These are phyloP conservation scores for Otus sunia DNA, from an alignment of 2,113 vertebrate species.

Conservation along the genomic window DNA sequence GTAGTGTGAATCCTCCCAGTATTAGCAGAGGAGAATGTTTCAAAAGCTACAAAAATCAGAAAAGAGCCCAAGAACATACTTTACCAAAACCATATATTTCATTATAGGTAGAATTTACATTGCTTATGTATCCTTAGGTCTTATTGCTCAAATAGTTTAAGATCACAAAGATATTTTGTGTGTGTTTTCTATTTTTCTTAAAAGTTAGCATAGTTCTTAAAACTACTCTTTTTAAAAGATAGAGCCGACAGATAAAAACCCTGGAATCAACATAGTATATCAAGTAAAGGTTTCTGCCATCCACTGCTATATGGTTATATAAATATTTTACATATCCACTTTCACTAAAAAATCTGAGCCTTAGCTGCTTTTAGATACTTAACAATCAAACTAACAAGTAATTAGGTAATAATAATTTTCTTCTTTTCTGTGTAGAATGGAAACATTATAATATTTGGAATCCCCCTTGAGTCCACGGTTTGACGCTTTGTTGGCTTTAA, in stretches of 20 bases:
- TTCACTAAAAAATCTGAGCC: background rate
- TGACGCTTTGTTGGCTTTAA: background rate
- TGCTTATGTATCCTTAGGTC: background rate
- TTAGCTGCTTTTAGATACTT: background rate
- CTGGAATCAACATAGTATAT: background rate
- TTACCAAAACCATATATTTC: background rate
- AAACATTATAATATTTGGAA: background rate
- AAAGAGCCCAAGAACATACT: background rate
- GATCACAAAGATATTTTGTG: background rate
- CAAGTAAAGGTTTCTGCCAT: background rate
- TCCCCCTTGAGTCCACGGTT: background rate
- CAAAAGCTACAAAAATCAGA: background rate
- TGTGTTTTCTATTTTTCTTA: background rate
- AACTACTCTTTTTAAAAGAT: background rate
- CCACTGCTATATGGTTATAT: background rate
- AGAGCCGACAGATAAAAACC: background rate
- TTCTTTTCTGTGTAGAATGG: background rate
- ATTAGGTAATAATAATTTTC: background rate
- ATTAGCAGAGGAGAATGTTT: background rate
- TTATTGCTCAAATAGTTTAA: background rate
- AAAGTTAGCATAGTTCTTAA: background rate
- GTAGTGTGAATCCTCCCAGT: background rate
- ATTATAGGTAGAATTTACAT: background rate
- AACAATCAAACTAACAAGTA: background rate
- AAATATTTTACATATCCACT: background rate